Evolutionary conservation across 2,797 vertebrate genomes (phyloP).

Genomic region (Pseudochromis fuscus): DNA sequence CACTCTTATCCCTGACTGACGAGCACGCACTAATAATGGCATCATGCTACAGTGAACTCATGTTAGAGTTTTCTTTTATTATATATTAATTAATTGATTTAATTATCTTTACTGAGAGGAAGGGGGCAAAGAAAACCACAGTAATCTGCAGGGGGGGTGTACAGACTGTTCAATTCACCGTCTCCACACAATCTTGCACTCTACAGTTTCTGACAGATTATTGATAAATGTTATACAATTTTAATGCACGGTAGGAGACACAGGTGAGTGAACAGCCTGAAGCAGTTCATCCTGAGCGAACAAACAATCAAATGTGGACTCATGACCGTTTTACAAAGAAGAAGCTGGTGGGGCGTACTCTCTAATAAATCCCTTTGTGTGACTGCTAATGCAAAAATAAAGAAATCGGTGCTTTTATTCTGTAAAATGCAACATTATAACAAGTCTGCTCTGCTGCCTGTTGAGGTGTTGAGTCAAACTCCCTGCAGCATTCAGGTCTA

Average conservation of each 20-base stretch:
- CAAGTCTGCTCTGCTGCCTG: background rate
- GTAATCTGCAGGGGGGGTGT: background rate
- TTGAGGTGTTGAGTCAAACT: constrained; percentile 32
- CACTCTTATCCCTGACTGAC: constrained; percentile 24
- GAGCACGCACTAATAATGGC: background rate
- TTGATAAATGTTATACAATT: constrained; percentile 30
- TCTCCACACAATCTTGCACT: background rate
- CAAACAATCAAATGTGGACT: constrained; percentile 30
- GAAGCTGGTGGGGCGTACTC: background rate
- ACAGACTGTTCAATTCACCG: background rate
- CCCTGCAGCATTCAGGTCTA: constrained; percentile 11
- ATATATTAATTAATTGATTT: background rate
- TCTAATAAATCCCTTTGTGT: constrained; percentile 30
- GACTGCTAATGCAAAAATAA: background rate
- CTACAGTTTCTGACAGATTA: constrained; percentile 18
- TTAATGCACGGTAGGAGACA: constrained; percentile 27
- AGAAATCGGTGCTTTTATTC: background rate
- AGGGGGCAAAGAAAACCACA: background rate
- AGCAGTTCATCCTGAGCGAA: constrained; percentile 22
- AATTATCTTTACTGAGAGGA: background rate
- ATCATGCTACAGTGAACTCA: constrained; percentile 14
- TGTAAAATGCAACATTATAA: background rate
- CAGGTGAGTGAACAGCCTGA: constrained; percentile 26
- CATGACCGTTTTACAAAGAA: background rate
- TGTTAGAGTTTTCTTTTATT: too few relatives aligned